These are phyloP conservation scores for Anthrax anthrax DNA, from an alignment of 2,888 invertebrate species.

Conservation along the genomic window DNA sequence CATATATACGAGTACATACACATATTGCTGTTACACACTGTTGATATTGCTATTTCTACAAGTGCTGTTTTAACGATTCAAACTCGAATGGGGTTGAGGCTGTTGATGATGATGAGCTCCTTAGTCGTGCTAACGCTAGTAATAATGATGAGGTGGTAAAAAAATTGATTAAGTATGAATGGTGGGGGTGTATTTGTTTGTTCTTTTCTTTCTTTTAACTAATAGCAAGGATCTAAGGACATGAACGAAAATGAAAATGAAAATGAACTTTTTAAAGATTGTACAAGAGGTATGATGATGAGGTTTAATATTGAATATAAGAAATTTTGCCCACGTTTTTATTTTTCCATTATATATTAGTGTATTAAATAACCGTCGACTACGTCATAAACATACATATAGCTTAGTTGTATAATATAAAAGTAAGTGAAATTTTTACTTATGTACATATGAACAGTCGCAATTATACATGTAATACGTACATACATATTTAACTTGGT, in stretches of 20 bases:
- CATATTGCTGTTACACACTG: no score
- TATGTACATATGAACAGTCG: no score
- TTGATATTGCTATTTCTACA: no score
- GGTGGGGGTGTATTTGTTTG: conserved; percentile 4
- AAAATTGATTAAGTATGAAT: conserved; percentile 6
- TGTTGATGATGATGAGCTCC: conserved; percentile 13
- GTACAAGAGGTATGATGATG: background rate
- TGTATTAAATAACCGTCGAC: conserved; percentile 5
- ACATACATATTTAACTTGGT: background rate
- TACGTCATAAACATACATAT: conserved; percentile 6
- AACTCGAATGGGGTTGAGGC: background rate
- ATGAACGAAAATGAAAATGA: background rate
- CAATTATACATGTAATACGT: background rate
- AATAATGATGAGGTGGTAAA: conserved; percentile 3
- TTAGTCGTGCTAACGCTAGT: background rate
- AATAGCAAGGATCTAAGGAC: conserved; percentile 2
- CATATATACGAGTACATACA: no score
- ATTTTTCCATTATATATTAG: no score
- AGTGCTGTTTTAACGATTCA: background rate
- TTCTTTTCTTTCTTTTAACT: conserved; percentile 6
- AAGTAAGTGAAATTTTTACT: no score
- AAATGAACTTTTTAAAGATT: background rate
- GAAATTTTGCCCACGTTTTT: background rate
- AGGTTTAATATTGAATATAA: background rate
- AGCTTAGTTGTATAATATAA: background rate